Evolutionary conservation across 2,113 vertebrate genomes (phyloP).

Genomic region (Ramphastos sulfuratus): DNA sequence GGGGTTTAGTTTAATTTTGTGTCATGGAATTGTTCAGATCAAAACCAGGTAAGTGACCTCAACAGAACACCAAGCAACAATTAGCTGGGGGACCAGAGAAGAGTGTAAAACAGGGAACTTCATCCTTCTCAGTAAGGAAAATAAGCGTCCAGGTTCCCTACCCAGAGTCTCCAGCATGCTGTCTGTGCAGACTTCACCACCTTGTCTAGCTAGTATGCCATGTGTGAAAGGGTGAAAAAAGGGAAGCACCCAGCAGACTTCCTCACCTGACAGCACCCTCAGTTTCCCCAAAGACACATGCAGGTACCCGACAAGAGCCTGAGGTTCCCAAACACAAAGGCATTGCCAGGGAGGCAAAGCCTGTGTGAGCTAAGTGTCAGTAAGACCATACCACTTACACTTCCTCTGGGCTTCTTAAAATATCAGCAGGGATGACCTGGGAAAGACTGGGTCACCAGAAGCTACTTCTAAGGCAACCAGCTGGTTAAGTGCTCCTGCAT

Average conservation of each 20-base stretch:
- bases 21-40: not conserved
- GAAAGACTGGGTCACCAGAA: not conserved
- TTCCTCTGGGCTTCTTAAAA: not conserved
- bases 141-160: not conserved
- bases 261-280: not conserved
- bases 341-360: not conserved
- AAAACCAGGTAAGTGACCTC: not conserved
- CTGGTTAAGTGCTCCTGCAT: not conserved
- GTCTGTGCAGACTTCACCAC: not conserved
- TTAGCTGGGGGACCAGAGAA: not conserved
- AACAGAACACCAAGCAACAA: not conserved
- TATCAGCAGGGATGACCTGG: fast-evolving
- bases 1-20: not conserved
- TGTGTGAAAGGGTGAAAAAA: not conserved
- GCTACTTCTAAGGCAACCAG: not conserved
- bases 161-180: not conserved
- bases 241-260: not conserved
- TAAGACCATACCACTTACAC: not conserved
- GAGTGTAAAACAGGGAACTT: not conserved
- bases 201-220: not conserved
- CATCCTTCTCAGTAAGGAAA: not conserved
- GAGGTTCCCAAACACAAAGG: not conserved
- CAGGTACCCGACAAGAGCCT: not conserved
- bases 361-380: not conserved
- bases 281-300: not conserved